Percentiles rank a stretch among this genome's conserved stretches.
These are phyloP conservation scores for Gopherus flavomarginatus DNA, from an alignment of 2,113 vertebrate species.

Conservation along the genomic window DNA sequence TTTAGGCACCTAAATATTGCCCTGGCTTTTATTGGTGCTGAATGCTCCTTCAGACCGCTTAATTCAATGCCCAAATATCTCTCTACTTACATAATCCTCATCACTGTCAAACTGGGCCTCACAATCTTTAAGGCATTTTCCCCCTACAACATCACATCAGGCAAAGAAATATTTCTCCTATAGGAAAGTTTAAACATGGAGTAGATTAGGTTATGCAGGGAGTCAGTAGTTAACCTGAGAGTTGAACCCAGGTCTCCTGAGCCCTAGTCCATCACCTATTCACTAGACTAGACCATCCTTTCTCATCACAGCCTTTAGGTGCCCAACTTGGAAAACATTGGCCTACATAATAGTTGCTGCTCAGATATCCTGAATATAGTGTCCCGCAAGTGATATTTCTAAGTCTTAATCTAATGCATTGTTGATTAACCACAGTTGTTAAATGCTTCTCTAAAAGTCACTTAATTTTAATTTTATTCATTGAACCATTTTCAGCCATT, in stretches of 20 bases:
- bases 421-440: neutral
- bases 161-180: neutral
- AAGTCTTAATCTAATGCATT: neutral
- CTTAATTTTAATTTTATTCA: neutral
- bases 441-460: neutral
- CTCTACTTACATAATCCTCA: neutral
- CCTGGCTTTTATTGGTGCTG: neutral
- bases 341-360: neutral
- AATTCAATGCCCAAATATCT: neutral
- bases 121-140: neutral
- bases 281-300: too few species aligned
- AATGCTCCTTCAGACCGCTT: neutral
- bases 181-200: neutral
- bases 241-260: neutral
- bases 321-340: too few species aligned
- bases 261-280: neutral
- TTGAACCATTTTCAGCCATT: neutral
- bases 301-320: too few species aligned
- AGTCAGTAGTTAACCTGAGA: neutral
- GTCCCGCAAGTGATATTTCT: neutral
- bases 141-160: neutral
- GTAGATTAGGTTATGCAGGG: neutral
- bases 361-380: neutral
- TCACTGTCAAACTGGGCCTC: neutral
- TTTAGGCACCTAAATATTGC: neutral